Evolutionary conservation across 2,113 vertebrate species (phyloP).

Genomic region (Orientallactaga bullata): DNA sequence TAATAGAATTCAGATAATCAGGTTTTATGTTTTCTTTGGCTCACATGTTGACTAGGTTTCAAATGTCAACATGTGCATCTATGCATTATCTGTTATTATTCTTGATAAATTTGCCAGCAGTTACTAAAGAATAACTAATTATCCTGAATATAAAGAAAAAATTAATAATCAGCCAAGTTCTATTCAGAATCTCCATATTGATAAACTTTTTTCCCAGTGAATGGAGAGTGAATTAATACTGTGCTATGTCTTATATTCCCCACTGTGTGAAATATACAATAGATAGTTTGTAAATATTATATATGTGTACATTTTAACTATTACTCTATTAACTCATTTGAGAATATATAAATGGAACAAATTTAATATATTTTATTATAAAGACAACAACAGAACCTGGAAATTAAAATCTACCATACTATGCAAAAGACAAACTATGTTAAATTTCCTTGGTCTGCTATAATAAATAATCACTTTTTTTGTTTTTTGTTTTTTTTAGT

Average conservation of each 20-base stretch:
- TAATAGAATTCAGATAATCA: background rate
- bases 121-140: background rate
- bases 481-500: too few relatives aligned
- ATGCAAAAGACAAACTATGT: background rate
- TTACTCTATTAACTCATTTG: background rate
- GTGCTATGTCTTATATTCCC: background rate
- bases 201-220: background rate
- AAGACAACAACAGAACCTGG: slow-evolving; percentile 28
- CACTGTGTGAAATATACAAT: background rate
- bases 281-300: too few relatives aligned
- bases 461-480: background rate
- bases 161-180: background rate
- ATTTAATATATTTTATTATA: background rate
- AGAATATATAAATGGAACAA: background rate
- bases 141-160: background rate
- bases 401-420: background rate
- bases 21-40: background rate
- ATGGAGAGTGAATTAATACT: background rate
- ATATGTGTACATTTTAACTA: background rate
- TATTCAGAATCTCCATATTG: background rate
- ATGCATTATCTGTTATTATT: background rate
- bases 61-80: background rate
- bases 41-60: background rate
- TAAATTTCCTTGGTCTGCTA: background rate
- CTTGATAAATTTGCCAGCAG: slow-evolving; percentile 27